phyloP scores from a whole-genome alignment of 2,797 vertebrate genomes.

The Chromis chromis region DNA sequence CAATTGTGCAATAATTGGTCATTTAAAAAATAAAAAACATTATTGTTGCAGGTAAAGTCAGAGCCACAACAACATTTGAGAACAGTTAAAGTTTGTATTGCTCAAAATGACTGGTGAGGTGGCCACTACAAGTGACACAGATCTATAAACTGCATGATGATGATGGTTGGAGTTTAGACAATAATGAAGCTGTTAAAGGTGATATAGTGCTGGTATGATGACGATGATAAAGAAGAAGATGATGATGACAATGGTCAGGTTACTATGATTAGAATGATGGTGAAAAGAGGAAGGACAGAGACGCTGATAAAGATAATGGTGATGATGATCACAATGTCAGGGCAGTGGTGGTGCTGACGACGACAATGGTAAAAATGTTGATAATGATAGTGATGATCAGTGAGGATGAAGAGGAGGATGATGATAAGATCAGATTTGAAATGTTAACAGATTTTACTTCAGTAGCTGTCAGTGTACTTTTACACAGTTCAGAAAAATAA shows the following conservation, averaged over 20 bases:
- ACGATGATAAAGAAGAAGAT: conserved; percentile 5
- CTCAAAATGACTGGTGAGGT: too few species aligned
- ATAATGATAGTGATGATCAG: not conserved
- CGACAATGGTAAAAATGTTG: conserved; percentile 3
- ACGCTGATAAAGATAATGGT: conserved; percentile 20
- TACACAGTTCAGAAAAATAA: too few species aligned
- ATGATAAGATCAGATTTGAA: not conserved
- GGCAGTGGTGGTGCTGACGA: not conserved
- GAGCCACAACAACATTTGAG: too few species aligned
- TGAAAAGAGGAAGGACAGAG: conserved; percentile 9
- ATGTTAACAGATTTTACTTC: not conserved
- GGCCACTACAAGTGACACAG: too few species aligned
- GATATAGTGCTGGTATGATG: not conserved
- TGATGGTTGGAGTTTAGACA: not conserved
- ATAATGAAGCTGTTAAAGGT: not conserved
- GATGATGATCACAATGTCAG: not conserved
- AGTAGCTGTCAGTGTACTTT: not conserved
- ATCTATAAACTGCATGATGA: not conserved
- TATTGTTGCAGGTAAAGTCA: too few species aligned
- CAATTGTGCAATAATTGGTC: too few species aligned
- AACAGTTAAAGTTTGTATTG: too few species aligned
- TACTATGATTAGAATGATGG: conserved; percentile 5
- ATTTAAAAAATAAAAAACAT: too few species aligned
- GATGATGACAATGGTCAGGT: conserved; percentile 5
- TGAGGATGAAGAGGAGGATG: not conserved